Conservation (phyloP, 2,113 vertebrate species). For the Scopus umbretta region DNA sequence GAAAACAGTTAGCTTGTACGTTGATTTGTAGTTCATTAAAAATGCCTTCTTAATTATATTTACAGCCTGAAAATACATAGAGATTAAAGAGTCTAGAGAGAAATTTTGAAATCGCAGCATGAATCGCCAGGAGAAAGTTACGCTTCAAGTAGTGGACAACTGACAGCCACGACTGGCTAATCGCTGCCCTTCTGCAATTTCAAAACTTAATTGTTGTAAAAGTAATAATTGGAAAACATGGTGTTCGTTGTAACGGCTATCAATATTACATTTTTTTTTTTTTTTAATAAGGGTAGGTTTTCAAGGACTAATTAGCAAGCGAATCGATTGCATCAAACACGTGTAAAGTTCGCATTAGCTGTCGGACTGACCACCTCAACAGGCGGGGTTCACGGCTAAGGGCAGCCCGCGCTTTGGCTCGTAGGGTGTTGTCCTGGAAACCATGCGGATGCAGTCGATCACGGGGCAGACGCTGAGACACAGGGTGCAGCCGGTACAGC, state of each 20-base stretch:
- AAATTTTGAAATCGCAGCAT: conserved; percentile 47
- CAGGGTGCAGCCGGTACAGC: conserved; percentile 90
- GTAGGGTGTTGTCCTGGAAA: conserved; percentile 84
- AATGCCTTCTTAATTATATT: conserved; percentile 62
- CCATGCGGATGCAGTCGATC: conserved; percentile 94
- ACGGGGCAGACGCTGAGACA: conserved; percentile 92
- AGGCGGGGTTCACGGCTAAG: conserved; percentile 71
- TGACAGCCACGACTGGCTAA: conserved; percentile 19
- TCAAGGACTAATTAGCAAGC: conserved; percentile 62
- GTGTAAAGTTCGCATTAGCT: not conserved
- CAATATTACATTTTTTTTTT: conserved; percentile 21
- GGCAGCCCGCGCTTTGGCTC: conserved; percentile 86
- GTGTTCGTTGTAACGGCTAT: not conserved
- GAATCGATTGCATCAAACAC: conserved; percentile 45
- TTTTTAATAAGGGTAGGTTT: conserved; percentile 22
- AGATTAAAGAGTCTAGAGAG: conserved; percentile 38
- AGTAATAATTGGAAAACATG: conserved; percentile 56
- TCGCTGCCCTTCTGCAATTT: not conserved
- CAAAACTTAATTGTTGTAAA: conserved; percentile 28
- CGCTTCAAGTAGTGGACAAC: conserved; percentile 45
- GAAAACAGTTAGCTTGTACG: conserved; percentile 63
- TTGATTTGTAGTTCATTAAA: conserved; percentile 57
- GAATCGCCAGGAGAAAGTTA: conserved; percentile 40
- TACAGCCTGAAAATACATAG: conserved; percentile 49
- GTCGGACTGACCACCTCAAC: conserved; percentile 64